These are phyloP conservation scores for Metellina segmentata DNA, from an alignment of 2,888 invertebrate genomes.

Conservation along the genomic window DNA sequence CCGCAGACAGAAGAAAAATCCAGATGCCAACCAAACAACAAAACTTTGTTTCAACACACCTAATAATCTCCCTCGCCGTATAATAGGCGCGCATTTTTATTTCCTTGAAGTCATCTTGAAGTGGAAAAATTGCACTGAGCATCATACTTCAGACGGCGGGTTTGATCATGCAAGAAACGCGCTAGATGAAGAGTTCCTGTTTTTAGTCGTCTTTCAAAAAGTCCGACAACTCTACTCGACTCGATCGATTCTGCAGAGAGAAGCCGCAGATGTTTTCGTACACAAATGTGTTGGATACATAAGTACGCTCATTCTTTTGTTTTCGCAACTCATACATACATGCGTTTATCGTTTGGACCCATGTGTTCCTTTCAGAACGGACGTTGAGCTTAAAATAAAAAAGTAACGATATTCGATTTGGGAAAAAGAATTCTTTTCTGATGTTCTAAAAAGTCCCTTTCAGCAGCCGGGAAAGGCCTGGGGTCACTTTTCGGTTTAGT, in stretches of 20 bases:
- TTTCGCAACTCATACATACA: not conserved
- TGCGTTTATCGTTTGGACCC: not conserved
- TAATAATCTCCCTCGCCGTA: not conserved
- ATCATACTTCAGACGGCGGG: not conserved
- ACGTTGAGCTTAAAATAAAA: no score
- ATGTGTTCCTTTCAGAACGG: slow-evolving; percentile 6
- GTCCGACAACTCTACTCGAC: not conserved
- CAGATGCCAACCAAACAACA: no score
- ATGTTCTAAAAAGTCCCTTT: no score
- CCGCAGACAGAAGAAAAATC: no score
- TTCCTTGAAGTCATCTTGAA: not conserved
- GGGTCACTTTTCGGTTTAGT: no score
- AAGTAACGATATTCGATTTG: no score
- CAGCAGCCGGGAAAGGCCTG: no score
- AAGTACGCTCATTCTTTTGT: slow-evolving; percentile 5
- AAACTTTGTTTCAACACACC: not conserved
- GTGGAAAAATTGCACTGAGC: not conserved
- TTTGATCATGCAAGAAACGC: not conserved
- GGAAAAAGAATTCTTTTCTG: no score
- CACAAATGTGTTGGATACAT: not conserved
- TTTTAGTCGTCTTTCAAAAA: not conserved
- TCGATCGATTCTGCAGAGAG: slow-evolving; percentile 33
- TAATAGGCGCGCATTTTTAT: not conserved
- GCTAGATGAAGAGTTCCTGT: not conserved
- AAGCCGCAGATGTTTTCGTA: slow-evolving; percentile 30